Base-by-base conservation (phyloP, 2,113 vertebrate species). In the Hippocampus comes region DNA sequence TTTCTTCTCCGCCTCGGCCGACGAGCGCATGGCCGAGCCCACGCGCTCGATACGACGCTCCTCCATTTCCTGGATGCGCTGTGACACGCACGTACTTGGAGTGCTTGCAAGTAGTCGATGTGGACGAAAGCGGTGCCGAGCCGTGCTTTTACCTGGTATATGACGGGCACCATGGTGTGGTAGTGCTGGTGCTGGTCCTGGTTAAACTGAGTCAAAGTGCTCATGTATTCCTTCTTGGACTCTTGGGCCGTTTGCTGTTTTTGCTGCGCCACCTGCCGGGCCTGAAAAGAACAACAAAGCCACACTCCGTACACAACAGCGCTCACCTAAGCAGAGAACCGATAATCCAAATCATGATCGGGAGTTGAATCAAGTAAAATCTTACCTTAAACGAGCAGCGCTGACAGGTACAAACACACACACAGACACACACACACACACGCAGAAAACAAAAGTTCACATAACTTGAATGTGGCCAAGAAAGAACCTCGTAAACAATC, bases 1-100 rank as follows among this genome's bases (percentile, higher is more conserved):
- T 5, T 97, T 95, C 14, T 94, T 94, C 51, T 99, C 96, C 0
- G 96, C 93, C 18, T 97, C 95, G 0, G 95, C 91, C 0, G 95
- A 96, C 0, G 84, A 93, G 73, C 93, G 94, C 96, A 99, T 95
- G 0, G 94, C 95, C 9, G 95, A 95, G 0, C 93, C 93, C 9
- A 98, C 80, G 61, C 93, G 83, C 75, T 94, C 88, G 0, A 98
- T 95, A 46, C 96, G 89, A 61, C 92, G 90, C 77, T 97, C 96
- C 82, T 99, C 97, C 97, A 99, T 96, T 78, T 98, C 97, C 81
- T 99, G 97, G 27, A 99, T 95, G 80, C 95, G 95, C 96, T 98
- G 79, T 8, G n/a, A 68, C 53, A n/a, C 53, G 20, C 21, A 21
- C 12, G 11, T 3, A 17, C 4, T 15, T 48, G 1, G 43, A 66